Conservation (phyloP, 2,113 vertebrate genomes). For the Xiphorhynchus elegans region DNA sequence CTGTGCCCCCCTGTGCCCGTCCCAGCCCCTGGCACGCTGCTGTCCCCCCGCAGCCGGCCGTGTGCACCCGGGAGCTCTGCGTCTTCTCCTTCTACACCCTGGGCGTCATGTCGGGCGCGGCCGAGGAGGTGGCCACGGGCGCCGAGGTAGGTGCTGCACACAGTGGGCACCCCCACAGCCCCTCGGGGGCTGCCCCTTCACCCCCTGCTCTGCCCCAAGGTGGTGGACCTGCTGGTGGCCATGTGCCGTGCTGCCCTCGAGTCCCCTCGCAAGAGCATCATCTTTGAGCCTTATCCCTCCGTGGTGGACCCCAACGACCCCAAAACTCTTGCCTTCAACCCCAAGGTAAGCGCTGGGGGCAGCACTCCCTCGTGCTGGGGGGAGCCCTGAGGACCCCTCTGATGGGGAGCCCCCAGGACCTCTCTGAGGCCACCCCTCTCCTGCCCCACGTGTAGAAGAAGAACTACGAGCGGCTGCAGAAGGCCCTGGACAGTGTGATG, state of each 20-base stretch:
- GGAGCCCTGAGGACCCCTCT: neutral
- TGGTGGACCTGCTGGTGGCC: constrained; percentile 95
- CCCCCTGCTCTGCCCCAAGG: constrained; percentile 68
- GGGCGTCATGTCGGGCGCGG: constrained; percentile 98
- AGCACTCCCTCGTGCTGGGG: rapidly evolving
- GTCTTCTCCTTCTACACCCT: constrained; percentile 99
- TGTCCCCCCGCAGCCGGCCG: constrained; percentile 84
- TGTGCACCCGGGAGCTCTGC: constrained; percentile 96
- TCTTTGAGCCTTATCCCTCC: constrained; percentile 98
- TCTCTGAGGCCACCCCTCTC: neutral
- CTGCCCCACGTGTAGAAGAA: constrained; percentile 85
- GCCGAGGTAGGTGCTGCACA: constrained; percentile 81
- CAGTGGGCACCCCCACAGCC: rapidly evolving
- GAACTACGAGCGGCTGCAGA: constrained; percentile 98
- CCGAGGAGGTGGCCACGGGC: constrained; percentile 96
- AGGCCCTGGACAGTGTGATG: constrained; percentile 98
- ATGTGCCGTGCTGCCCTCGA: constrained; percentile 98
- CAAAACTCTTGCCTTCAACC: constrained; percentile 98
- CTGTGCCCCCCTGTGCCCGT: neutral
- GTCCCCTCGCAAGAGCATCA: constrained; percentile 98
- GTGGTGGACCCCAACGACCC: constrained; percentile 98
- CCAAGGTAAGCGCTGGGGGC: constrained; percentile 81
- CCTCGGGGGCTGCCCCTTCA: neutral
- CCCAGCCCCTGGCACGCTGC: neutral
- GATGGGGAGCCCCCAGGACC: no score